These are phyloP conservation scores for Drosophila nigricruria DNA, from an alignment of 2,888 invertebrate genomes.

Conservation along the genomic window DNA sequence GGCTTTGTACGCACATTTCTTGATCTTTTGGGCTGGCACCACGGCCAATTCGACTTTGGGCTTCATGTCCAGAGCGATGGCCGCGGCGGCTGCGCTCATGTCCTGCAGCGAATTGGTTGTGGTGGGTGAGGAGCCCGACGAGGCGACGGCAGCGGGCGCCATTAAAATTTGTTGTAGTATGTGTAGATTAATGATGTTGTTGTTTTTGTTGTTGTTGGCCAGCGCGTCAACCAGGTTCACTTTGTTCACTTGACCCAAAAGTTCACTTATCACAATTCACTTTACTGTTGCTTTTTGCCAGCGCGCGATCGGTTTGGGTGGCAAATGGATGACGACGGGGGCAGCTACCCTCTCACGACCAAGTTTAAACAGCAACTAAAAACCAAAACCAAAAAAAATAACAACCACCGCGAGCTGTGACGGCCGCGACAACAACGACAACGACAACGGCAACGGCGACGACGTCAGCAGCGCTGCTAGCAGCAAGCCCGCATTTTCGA, in stretches of 20 bases:
- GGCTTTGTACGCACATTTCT: conserved; percentile 66
- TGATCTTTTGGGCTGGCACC: conserved; percentile 70
- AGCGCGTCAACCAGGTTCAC: conserved; percentile 27
- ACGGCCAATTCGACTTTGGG: conserved; percentile 62
- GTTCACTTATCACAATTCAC: conserved; percentile 43
- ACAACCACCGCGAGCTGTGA: conserved; percentile 76
- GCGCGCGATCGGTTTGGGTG: conserved; percentile 57
- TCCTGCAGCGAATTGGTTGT: conserved; percentile 78
- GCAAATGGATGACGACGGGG: conserved; percentile 50
- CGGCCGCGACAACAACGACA: conserved; percentile 57
- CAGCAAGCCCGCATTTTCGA: conserved; percentile 80
- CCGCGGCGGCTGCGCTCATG: conserved; percentile 80
- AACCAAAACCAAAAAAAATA: conserved; percentile 81
- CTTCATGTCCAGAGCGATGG: conserved; percentile 80
- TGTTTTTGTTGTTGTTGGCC: conserved; percentile 43
- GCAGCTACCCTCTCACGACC: conserved; percentile 85
- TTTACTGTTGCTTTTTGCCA: conserved; percentile 29
- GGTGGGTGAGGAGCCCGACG: conserved; percentile 54
- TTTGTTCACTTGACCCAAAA: conserved; percentile 51
- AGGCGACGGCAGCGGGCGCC: conserved; percentile 70
- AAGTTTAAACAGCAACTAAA: conserved; percentile 85
- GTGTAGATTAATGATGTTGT: conserved; percentile 47
- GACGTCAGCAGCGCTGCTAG: conserved; percentile 64
- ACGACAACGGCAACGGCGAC: conserved; percentile 58
- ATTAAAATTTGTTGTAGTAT: conserved; percentile 58